Conservation (phyloP, 92 coral and sea anemone species). For the Metridium senile region DNA sequence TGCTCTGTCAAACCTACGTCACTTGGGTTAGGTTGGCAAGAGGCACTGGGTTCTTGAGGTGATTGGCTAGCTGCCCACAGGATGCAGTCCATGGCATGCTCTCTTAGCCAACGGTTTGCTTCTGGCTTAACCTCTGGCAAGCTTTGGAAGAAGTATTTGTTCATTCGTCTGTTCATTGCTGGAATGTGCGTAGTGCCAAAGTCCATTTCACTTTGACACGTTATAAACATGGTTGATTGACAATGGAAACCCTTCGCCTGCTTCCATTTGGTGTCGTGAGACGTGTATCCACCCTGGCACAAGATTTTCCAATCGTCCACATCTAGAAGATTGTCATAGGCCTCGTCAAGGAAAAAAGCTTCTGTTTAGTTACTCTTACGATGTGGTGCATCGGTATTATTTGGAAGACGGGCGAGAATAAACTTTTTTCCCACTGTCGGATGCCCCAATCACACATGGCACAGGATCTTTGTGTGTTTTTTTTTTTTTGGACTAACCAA, state of each 20-base stretch:
- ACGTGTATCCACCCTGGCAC: no score
- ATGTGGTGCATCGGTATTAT: no score
- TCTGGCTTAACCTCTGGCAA: background rate
- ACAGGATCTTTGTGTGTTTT: no score
- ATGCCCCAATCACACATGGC: no score
- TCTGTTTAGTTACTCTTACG: no score
- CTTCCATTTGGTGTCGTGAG: background rate
- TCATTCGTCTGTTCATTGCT: slow-evolving; percentile 15
- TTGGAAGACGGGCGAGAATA: no score
- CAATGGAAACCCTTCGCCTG: background rate
- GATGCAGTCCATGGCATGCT: slow-evolving; percentile 9
- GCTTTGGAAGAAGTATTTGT: slow-evolving; percentile 7
- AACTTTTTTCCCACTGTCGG: no score
- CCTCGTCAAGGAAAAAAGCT: no score
- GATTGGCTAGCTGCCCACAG: background rate
- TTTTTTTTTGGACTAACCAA: no score
- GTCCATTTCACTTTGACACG: slow-evolving; percentile 18
- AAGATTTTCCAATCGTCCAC: no score
- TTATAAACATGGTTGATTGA: slow-evolving; percentile 10
- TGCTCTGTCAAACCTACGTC: background rate
- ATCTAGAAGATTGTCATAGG: no score
- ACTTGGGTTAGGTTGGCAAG: background rate
- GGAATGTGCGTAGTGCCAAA: slow-evolving; percentile 25
- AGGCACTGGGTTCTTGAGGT: background rate
- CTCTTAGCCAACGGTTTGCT: background rate